Conservation (phyloP, 2,888 invertebrate species). For the Dryococelus australis region DNA sequence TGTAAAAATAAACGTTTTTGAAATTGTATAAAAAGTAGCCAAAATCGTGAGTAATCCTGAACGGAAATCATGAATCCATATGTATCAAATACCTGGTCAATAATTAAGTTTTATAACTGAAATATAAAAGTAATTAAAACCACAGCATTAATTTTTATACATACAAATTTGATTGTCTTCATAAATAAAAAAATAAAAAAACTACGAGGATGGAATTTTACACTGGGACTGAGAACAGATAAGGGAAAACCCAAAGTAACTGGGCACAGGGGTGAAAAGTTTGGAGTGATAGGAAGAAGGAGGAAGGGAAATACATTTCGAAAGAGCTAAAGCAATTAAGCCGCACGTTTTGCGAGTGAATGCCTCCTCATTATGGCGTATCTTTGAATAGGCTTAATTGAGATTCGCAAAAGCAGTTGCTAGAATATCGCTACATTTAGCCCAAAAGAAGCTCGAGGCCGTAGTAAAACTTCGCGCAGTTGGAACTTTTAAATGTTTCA, state of each 20-base stretch:
- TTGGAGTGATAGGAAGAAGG: background rate
- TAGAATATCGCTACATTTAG: conserved; percentile 8
- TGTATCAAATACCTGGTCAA: too few relatives aligned
- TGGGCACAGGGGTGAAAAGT: background rate
- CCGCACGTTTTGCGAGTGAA: conserved; percentile 29
- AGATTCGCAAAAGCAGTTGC: conserved; percentile 11
- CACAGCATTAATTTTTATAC: too few relatives aligned
- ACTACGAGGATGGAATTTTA: background rate
- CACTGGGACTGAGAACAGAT: background rate
- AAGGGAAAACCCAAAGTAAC: conserved; percentile 24
- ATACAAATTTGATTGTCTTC: too few relatives aligned
- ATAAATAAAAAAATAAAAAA: background rate
- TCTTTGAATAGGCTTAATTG: conserved; percentile 36
- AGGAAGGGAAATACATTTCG: background rate
- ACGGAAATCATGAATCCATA: too few relatives aligned
- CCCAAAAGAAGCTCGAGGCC: background rate
- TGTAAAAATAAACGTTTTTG: too few relatives aligned
- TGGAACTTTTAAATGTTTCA: background rate
- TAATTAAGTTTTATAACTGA: too few relatives aligned
- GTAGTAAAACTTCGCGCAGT: background rate
- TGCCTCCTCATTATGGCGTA: conserved; percentile 32
- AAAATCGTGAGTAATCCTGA: too few relatives aligned
- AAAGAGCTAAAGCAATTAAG: conserved; percentile 37
- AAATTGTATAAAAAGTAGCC: too few relatives aligned
- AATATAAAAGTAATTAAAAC: too few relatives aligned